Base-by-base conservation (phyloP, 2,888 invertebrate species). In the Papilio demoleus region DNA sequence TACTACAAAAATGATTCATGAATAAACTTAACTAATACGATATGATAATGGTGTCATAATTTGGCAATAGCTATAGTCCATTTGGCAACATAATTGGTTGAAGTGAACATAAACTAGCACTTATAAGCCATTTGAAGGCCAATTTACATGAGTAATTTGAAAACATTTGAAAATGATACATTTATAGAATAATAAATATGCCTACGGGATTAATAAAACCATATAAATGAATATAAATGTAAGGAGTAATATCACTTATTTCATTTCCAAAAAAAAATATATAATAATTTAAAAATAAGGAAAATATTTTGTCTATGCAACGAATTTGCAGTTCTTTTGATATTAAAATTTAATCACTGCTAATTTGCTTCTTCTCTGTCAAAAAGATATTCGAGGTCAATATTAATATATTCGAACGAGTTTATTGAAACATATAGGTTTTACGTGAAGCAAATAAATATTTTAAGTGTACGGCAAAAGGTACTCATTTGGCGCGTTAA, bases 131-230 rank as follows among this genome's bases (percentile, higher is more conserved):
- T 68, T 59, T 27, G 59, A 59, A 59, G 27, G 64, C 59, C 47
- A 68, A 63, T 68, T 68, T 68, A 59, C 27, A 64, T 47, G 59
- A 59, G 36, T 64, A 68, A 68, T 68, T 68, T 68, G 45, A 47
- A 42, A 45, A 47, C 45, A 63, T 58, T 68, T 63, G 56, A 63
- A 68, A 40, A 68, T 68, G 47, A 47, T 47, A 63, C 63, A 64
- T 56, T 67, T 42, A 67, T 45, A 11, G 19, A 11, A 1, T 14
- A 14, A 31, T 68, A 31, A 66, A 59, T 34, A 66, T 17, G 59
- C 36, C 36, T 17, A 4, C 22, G 58, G 42, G 65, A 42, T 42
- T 65, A 22, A 65, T 65, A 65, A 65, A 58, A 22, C 19, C 9
- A 2, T 4, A 17, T 56, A 38, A 27, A 58, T 19, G n/a, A 38